Percentiles rank a stretch among this genome's conserved stretches.
Conservation (phyloP, 2,888 invertebrate genomes). For the Lithophane leautieri region DNA sequence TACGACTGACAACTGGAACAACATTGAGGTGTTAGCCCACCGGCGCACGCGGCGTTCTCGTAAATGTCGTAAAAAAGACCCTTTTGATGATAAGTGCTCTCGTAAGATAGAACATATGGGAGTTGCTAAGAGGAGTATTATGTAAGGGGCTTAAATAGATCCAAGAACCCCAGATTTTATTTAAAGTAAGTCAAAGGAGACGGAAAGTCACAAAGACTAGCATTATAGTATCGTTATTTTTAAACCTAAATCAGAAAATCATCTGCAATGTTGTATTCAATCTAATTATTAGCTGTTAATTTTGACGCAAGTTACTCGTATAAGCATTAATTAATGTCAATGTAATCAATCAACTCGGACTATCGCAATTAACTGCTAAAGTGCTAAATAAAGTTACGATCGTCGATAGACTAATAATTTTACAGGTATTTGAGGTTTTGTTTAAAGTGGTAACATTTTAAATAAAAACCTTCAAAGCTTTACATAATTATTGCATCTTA, state of each 20-base stretch:
- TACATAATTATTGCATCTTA: background rate
- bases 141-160: constrained; percentile 27
- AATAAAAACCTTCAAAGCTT: background rate
- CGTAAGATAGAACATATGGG: constrained; percentile 54
- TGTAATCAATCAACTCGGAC: background rate
- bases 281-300: background rate
- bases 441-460: background rate
- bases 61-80: constrained; percentile 54
- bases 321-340: background rate
- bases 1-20: constrained; percentile 65
- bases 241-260: background rate
- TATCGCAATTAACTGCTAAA: background rate
- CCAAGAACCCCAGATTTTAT: too few relatives aligned
- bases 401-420: constrained; percentile 14
- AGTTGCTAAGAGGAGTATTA: constrained; percentile 25
- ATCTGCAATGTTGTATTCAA: background rate
- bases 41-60: constrained; percentile 51
- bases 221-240: background rate
- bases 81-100: constrained; percentile 66
- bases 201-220: background rate
- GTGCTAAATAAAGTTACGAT: background rate
- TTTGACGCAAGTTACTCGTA: background rate
- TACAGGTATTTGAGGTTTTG: too few relatives aligned
- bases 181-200: too few relatives aligned
- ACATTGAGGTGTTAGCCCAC: constrained; percentile 67